Percentiles rank a stretch among this genome's conserved stretches.
phyloP scores from a whole-genome alignment of 2,113 vertebrate species.

The Syrmaticus mikado region DNA sequence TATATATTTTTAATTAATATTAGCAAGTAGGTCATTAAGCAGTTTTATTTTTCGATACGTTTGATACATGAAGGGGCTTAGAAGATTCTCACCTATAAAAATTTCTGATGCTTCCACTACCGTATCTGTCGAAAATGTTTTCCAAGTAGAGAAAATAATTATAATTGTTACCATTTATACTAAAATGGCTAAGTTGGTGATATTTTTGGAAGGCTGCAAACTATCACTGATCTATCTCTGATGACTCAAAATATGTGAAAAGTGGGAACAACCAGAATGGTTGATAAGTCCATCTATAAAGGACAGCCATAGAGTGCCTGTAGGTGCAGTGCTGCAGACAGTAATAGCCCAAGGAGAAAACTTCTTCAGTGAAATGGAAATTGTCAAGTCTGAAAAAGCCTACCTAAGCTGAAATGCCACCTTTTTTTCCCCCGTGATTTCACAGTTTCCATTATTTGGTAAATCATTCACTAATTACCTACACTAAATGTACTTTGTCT shows the following conservation, averaged over 20 bases:
- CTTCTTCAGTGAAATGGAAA: background rate
- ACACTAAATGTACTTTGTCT: background rate
- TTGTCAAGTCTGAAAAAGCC: background rate
- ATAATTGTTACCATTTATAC: constrained; percentile 13
- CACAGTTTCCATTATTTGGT: background rate
- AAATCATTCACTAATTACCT: background rate
- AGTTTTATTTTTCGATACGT: background rate
- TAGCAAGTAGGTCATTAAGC: background rate
- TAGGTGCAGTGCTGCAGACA: background rate
- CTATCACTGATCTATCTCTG: background rate
- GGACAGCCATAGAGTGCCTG: accelerated
- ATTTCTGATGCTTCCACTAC: background rate
- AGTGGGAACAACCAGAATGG: background rate
- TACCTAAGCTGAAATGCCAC: background rate
- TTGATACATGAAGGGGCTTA: background rate
- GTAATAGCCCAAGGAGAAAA: background rate
- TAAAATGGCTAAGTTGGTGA: background rate
- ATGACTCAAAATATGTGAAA: background rate
- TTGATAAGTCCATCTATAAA: background rate
- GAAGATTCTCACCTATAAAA: background rate
- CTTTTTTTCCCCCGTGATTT: background rate
- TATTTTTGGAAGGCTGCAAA: background rate
- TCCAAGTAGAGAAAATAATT: background rate
- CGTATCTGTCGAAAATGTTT: background rate
- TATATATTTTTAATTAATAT: background rate